Evolutionary conservation across 2,888 invertebrate species (phyloP).

Genomic region (Cybosia mesomella): DNA sequence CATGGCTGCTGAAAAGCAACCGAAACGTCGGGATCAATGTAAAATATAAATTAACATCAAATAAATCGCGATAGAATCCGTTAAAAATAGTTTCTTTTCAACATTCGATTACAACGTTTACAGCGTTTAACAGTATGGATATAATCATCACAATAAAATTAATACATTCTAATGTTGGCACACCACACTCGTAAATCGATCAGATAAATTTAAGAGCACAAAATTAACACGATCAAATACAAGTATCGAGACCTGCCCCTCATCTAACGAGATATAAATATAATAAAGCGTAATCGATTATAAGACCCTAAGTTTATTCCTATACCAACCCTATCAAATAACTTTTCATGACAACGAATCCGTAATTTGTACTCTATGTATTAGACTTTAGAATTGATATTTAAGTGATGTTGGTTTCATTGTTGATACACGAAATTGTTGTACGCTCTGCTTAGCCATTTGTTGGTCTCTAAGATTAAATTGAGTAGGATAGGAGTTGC

Average conservation of each 20-base stretch:
- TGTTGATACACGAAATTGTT: constrained; percentile 41
- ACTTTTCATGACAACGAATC: constrained; percentile 13
- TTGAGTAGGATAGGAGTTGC: constrained; percentile 36
- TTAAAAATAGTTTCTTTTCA: no score
- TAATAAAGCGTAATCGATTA: constrained; percentile 80
- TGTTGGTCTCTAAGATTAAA: constrained; percentile 57
- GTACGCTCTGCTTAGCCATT: constrained; percentile 72
- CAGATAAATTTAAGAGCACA: constrained; percentile 49
- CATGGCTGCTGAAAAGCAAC: no score
- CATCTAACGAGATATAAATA: constrained; percentile 74
- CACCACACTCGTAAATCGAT: constrained; percentile 24
- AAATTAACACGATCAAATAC: constrained; percentile 58
- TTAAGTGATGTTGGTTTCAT: constrained; percentile 26
- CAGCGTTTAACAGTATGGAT: neutral
- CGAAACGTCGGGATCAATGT: no score
- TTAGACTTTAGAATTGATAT: constrained; percentile 34
- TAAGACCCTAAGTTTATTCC: constrained; percentile 73
- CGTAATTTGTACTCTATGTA: constrained; percentile 16
- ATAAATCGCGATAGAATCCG: no score
- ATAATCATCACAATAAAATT: neutral
- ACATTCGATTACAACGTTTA: no score
- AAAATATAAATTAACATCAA: no score
- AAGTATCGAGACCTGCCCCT: constrained; percentile 49
- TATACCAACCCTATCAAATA: constrained; percentile 48
- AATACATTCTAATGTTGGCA: neutral